phyloP scores from a whole-genome alignment of 2,888 invertebrate species.

The Teleogryllus oceanicus region DNA sequence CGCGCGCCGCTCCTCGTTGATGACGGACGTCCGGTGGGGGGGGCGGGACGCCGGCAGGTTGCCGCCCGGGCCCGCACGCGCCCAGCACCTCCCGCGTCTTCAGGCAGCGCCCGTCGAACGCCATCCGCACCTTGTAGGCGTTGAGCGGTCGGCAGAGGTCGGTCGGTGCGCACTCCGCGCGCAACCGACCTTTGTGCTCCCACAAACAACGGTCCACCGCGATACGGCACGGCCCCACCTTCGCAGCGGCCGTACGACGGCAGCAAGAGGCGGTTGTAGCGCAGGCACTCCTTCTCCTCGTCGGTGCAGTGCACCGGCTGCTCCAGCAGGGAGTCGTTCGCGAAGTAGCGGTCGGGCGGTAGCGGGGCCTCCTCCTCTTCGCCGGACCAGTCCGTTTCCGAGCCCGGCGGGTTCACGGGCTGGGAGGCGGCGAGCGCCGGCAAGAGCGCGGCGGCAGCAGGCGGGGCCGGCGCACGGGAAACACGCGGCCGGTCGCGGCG shows the following conservation, averaged over 20 bases:
- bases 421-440: no score
- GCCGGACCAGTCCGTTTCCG: no score
- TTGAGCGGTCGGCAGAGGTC: not conserved
- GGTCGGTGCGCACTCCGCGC: not conserved
- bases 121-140: not conserved
- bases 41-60: no score
- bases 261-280: not conserved
- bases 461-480: no score
- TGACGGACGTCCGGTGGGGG: not conserved
- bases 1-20: not conserved
- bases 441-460: no score
- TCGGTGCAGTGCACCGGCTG: not conserved
- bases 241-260: not conserved
- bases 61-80: not conserved
- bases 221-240: not conserved
- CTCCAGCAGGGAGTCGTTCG: not conserved
- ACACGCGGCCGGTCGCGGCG: no score
- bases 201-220: not conserved
- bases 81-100: not conserved
- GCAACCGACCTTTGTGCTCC: not conserved
- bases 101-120: not conserved
- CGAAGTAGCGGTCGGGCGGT: not conserved
- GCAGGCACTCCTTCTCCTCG: not conserved
- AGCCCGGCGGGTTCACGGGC: no score
- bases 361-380: no score